Base-by-base conservation (phyloP, 2,888 invertebrate genomes). In the Zygaena filipendulae region DNA sequence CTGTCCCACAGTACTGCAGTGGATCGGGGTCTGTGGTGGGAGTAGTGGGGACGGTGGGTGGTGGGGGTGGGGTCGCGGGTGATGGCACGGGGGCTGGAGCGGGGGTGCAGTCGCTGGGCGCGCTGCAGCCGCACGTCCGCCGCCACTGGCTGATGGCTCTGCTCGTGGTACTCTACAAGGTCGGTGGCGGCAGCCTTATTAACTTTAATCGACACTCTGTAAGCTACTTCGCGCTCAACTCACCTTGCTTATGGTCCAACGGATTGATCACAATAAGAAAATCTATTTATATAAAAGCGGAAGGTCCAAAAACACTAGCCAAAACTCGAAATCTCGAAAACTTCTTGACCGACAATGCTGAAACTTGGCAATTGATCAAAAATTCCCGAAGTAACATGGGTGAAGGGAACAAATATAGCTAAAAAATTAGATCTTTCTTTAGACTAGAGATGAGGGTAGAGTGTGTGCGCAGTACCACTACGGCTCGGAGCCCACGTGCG, bases 161-260 rank as follows among this genome's bases (percentile, higher is more conserved):
- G 11, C 86, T 97, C 8, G 94, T 98, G 8, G 87, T 98, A 29
- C 82, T 99, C 1, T 99, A 99, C 59, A 99, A 99, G 87, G 95
- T 94, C 64, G 45, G 9, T n/a, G n/a, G 11, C 7, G 16, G 7
- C 11, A 7, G n/a, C n/a, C 11, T 21, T 14, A 24, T 25, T 4
- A 3, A 3, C n/a, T 21, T 13, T 32, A 20, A 2, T n/a, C n/a
- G 5, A 16, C 7, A 4, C 7, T 5, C 16, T 16, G 16, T 23
- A n/a, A n/a, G n/a, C n/a, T n/a, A n/a, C n/a, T n/a, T n/a, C n/a
- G n/a, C n/a, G n/a, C n/a, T n/a, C n/a, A n/a, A n/a, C n/a, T n/a
- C n/a, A n/a, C n/a, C n/a, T n/a, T n/a, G n/a, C n/a, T n/a, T n/a
- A n/a, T n/a, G n/a, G n/a, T n/a, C n/a, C n/a, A n/a, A n/a, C n/a